Conservation (phyloP, 1,140 invertebrate species). For the Temnothorax longispinosus region DNA sequence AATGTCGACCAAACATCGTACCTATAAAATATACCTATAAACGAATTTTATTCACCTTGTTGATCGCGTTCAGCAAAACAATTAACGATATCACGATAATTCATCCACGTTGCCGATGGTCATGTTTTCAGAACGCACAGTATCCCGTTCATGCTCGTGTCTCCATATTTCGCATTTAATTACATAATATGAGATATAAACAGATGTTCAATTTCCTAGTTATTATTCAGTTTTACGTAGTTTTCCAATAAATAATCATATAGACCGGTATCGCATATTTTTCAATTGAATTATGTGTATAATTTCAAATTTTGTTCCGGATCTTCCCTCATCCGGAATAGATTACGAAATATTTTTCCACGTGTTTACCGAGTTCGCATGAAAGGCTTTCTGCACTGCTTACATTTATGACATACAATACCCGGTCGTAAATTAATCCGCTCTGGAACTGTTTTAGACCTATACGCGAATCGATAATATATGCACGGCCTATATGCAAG, state of each 20-base stretch:
- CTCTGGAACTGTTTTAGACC: not conserved
- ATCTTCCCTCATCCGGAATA: not conserved
- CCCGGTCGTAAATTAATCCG: slow-evolving; percentile 33
- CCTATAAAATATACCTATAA: not conserved
- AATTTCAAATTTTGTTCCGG: not conserved
- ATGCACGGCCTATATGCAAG: slow-evolving; percentile 34
- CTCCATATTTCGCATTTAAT: slow-evolving; percentile 34
- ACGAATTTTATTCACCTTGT: slow-evolving; percentile 5
- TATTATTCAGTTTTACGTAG: slow-evolving; percentile 20
- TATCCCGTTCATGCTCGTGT: not conserved
- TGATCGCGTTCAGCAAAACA: slow-evolving; percentile 31
- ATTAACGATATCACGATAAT: slow-evolving; percentile 43
- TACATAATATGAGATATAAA: slow-evolving; percentile 11
- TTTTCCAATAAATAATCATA: slow-evolving; percentile 26
- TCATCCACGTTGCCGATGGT: not conserved
- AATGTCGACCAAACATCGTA: not conserved
- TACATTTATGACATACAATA: not conserved
- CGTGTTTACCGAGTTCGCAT: not conserved
- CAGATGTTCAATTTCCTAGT: slow-evolving; percentile 40
- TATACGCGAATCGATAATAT: slow-evolving; percentile 35
- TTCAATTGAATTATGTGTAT: not conserved
- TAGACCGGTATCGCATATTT: not conserved
- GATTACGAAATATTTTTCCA: slow-evolving; percentile 3
- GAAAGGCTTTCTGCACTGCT: not conserved
- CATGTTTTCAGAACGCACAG: not conserved